Conservation (phyloP, 2,888 invertebrate genomes). For the Synanthedon andrenaeformis region DNA sequence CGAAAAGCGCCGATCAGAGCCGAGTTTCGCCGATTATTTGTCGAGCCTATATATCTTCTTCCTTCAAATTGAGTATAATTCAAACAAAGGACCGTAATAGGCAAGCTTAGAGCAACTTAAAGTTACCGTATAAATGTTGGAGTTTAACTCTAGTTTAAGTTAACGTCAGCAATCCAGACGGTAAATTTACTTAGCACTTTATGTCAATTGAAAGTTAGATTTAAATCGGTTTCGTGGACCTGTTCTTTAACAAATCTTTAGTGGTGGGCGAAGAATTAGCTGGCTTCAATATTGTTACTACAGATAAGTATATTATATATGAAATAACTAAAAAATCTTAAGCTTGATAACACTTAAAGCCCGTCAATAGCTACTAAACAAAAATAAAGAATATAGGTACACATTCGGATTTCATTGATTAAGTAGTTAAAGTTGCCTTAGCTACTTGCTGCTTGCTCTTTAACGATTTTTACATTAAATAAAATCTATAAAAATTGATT, state of each 20-base stretch:
- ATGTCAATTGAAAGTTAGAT: not conserved
- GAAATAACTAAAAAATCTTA: too few species aligned
- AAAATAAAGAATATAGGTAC: too few species aligned
- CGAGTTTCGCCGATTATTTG: not conserved
- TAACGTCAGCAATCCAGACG: slow-evolving; percentile 12
- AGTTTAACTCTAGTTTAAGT: slow-evolving; percentile 13
- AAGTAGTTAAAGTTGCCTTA: too few species aligned
- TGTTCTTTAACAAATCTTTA: not conserved
- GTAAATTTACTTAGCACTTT: slow-evolving; percentile 9
- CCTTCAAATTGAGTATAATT: slow-evolving; percentile 1
- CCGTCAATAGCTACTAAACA: too few species aligned
- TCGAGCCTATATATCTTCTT: not conserved
- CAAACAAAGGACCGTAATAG: slow-evolving; percentile 1
- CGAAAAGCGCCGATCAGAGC: not conserved
- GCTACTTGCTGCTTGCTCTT: too few species aligned
- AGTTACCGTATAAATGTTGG: slow-evolving; percentile 1
- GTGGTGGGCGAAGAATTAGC: too few species aligned
- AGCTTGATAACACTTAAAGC: too few species aligned
- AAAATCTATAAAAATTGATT: too few species aligned
- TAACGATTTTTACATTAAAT: too few species aligned
- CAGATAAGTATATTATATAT: too few species aligned
- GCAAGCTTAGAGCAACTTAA: not conserved
- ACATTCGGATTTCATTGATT: too few species aligned
- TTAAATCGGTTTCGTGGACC: not conserved
- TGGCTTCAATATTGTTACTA: too few species aligned